Percentiles rank a stretch among this genome's conserved stretches.
Evolutionary conservation across 2,888 invertebrate species (phyloP).

Genomic region (Schizotus pectinicornis): DNA sequence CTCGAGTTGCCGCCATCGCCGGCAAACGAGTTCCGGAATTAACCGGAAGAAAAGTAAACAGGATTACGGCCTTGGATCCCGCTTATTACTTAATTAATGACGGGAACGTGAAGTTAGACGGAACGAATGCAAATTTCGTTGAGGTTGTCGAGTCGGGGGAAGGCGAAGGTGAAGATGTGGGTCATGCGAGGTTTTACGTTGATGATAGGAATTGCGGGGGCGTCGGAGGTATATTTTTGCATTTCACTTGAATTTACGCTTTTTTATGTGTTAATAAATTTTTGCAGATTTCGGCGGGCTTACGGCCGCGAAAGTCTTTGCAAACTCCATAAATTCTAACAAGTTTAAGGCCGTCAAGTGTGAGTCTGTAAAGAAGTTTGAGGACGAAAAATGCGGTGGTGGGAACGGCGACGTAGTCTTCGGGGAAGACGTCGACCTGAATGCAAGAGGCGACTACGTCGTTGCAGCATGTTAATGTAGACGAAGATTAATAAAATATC

Average conservation of each 20-base stretch:
- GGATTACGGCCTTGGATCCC: slow-evolving; percentile 36
- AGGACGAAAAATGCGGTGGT: slow-evolving; percentile 24
- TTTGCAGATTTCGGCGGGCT: slow-evolving; percentile 27
- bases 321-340: slow-evolving; percentile 34
- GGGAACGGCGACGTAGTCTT: slow-evolving; percentile 28
- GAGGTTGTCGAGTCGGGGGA: slow-evolving; percentile 31
- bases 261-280: slow-evolving; percentile 20
- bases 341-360: slow-evolving; percentile 36
- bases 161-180: slow-evolving; percentile 7
- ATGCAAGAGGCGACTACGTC: slow-evolving; percentile 32
- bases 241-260: background rate
- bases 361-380: slow-evolving; percentile 28
- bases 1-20: slow-evolving; percentile 24
- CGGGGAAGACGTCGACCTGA: slow-evolving; percentile 33
- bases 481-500: slow-evolving; percentile 20
- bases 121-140: slow-evolving; percentile 32
- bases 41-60: slow-evolving; percentile 33
- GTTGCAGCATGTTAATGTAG: slow-evolving; percentile 13
- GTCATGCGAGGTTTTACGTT: slow-evolving; percentile 36
- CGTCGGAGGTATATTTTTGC: slow-evolving; percentile 5
- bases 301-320: slow-evolving; percentile 24
- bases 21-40: slow-evolving; percentile 23
- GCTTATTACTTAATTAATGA: slow-evolving; percentile 28
- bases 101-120: slow-evolving; percentile 14
- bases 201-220: slow-evolving; percentile 23